Percentiles rank a stretch among this genome's conserved stretches.
These are phyloP conservation scores for Dryomyza anilis DNA, from an alignment of 2,888 invertebrate species.

Conservation along the genomic window DNA sequence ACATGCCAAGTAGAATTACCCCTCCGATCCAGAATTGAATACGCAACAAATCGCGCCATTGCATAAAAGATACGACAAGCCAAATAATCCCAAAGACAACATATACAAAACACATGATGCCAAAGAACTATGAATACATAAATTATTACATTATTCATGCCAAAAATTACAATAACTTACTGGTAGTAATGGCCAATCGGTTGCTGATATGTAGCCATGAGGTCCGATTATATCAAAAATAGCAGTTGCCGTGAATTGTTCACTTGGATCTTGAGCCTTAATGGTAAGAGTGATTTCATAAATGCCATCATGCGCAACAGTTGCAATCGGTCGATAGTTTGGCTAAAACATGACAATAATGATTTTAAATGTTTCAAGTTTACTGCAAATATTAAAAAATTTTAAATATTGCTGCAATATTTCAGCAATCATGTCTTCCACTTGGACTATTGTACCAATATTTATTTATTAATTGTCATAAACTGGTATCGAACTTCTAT, in stretches of 20 bases:
- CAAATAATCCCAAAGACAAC: conserved; percentile 81
- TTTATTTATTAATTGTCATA: too few species aligned
- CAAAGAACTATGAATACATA: conserved; percentile 75
- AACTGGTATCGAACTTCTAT: too few species aligned
- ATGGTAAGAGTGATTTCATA: conserved; percentile 69
- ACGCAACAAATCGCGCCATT: conserved; percentile 88
- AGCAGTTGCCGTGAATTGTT: conserved; percentile 66
- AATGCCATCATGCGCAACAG: conserved; percentile 72
- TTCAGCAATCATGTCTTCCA: too few species aligned
- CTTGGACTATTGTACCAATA: too few species aligned
- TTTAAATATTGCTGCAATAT: too few species aligned
- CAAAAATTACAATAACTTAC: conserved; percentile 61
- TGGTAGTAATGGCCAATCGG: conserved; percentile 85
- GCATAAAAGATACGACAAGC: conserved; percentile 80
- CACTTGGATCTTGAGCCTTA: conserved; percentile 44
- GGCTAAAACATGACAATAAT: conserved; percentile 37
- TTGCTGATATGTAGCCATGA: conserved; percentile 82
- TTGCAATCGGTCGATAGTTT: conserved; percentile 64
- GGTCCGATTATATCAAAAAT: conserved; percentile 76
- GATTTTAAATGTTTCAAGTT: neutral
- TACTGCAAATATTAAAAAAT: neutral
- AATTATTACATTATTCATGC: neutral
- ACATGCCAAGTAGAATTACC: conserved; percentile 84
- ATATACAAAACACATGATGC: conserved; percentile 87
- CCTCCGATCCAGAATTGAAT: conserved; percentile 97